Evolutionary conservation across 2,113 vertebrate genomes (phyloP), one percentile per base, ranked within the genome.

Genomic region (Campylomormyrus tamandua): DNA sequence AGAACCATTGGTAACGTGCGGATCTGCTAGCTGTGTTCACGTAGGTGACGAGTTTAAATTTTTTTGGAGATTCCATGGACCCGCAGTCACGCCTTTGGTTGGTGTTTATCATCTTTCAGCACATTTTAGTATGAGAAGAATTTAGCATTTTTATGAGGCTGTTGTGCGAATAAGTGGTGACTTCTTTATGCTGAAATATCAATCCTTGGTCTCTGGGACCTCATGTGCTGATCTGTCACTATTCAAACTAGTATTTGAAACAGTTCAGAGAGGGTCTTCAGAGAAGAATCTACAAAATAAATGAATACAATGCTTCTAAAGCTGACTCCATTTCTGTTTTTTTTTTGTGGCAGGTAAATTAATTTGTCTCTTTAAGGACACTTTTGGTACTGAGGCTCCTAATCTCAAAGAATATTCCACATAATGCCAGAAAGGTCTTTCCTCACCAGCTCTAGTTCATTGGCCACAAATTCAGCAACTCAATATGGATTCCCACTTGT

Each of bases 391-490:
- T 84, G 39, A 62, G 77, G 80, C 39, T 21, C n/a, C 89, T 45
- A 50, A 88, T 88, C 53, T 52, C 50, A 17, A 52, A 15, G 50
- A 52, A 17, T 15, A 52, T 52, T 52, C 50, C 50, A 17, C 50
- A 4, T 17, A 52, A 15, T 58, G 39, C 74, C 13, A 11, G 52
- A 58, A 89, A 83, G 80, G 89, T 62, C 90, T 91, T 84, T 91
- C 52, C 5, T 85, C 90, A 90, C 80, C 85, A 91, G 88, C 31
- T 88, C 80, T 74, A 42, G 50, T 49, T 90, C 83, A 88, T 88
- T 93, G 93, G 93, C 94, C 93, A 93, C 93, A 92, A 77, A 94
- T 93, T 92, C 93, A 93, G 93, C 92, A 92, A 91, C 92, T 46
- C 93, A 90, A 92, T 94, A 92, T 92, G 90, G 92, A 87, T 92